Percentiles rank a stretch among this genome's conserved stretches.
These are phyloP conservation scores for Cololabis saira DNA, from an alignment of 2,113 vertebrate species.

Conservation along the genomic window DNA sequence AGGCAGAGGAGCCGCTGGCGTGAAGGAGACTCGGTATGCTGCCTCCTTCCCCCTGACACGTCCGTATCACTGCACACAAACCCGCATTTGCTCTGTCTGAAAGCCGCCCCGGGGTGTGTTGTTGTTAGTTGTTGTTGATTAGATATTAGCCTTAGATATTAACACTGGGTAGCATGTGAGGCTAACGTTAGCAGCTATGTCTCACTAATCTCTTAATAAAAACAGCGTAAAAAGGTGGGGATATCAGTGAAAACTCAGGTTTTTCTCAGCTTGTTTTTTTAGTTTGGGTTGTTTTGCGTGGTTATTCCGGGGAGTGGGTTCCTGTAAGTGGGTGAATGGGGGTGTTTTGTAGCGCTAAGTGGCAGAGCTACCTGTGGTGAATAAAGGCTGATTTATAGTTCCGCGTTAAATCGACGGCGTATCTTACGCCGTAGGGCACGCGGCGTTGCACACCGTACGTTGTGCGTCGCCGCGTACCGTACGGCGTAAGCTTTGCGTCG, in stretches of 20 bases:
- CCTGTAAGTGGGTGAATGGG: no score
- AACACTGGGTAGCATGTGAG: conserved; percentile 47
- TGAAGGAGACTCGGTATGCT: conserved; percentile 71
- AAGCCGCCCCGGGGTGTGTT: background rate
- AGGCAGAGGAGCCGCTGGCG: conserved; percentile 57
- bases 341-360: no score
- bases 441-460: no score
- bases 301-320: no score
- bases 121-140: conserved; percentile 59
- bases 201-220: conserved; percentile 36
- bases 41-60: conserved; percentile 17
- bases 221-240: background rate
- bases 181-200: conserved; percentile 40
- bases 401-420: no score
- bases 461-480: no score
- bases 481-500: no score
- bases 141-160: conserved; percentile 29
- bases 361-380: no score
- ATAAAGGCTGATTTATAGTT: no score
- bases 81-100: background rate
- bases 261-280: no score
- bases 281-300: rapidly evolving
- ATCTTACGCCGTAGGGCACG: no score
- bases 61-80: conserved; percentile 22
- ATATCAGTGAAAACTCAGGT: rapidly evolving